Conservation (phyloP, 2,888 invertebrate genomes). For the Diadegma fenestrale region DNA sequence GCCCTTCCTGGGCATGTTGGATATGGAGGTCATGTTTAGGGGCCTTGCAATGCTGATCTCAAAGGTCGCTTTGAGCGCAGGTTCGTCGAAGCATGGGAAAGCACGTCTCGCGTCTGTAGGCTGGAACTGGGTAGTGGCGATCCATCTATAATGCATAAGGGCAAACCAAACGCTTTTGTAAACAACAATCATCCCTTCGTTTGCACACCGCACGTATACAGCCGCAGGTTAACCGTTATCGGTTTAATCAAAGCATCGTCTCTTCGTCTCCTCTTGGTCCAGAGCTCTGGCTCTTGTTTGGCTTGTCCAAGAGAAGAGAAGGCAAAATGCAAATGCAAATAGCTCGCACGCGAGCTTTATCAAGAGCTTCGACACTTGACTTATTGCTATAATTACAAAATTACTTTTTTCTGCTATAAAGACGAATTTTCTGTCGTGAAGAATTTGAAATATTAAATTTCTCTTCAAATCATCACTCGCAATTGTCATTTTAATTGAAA, state of each 20-base stretch:
- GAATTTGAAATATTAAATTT: no score
- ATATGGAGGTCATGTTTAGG: constrained; percentile 90
- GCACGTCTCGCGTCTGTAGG: constrained; percentile 93
- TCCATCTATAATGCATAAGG: constrained; percentile 87
- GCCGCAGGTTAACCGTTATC: constrained; percentile 57
- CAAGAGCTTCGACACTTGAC: constrained; percentile 21
- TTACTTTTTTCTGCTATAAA: no score
- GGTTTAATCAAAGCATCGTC: constrained; percentile 44
- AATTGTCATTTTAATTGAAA: constrained; percentile 35
- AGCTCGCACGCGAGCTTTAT: constrained; percentile 39
- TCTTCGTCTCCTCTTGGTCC: constrained; percentile 8
- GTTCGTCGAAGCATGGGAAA: constrained; percentile 96
- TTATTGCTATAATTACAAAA: no score
- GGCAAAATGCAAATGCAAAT: not conserved
- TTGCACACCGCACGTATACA: constrained; percentile 35
- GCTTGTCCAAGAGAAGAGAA: not conserved
- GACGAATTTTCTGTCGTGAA: no score
- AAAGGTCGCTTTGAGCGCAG: constrained; percentile 92
- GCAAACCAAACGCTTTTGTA: constrained; percentile 55
- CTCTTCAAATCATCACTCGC: constrained; percentile 41
- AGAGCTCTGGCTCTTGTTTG: constrained; percentile 6
- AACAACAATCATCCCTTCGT: constrained; percentile 64
- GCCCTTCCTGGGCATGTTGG: constrained; percentile 90
- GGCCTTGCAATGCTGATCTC: constrained; percentile 91
- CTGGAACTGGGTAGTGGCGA: constrained; percentile 93